These are phyloP conservation scores for Protonibea diacanthus DNA, from an alignment of 2,797 vertebrate species.

Conservation along the genomic window DNA sequence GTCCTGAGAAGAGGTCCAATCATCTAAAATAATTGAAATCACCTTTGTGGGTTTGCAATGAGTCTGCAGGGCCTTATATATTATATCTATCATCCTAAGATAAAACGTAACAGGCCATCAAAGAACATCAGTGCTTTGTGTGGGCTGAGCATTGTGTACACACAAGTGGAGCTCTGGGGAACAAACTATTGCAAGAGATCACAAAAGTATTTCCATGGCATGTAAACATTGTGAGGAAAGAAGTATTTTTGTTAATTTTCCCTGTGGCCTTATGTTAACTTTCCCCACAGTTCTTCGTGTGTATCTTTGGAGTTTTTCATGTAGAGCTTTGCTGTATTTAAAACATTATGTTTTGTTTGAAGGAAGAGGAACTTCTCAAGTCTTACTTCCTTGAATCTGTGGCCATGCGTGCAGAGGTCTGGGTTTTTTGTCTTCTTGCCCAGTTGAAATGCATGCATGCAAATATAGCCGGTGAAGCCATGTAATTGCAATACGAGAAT, in stretches of 20 bases:
- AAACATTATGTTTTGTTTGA: conserved; percentile 7
- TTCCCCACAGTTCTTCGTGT: conserved; percentile 9
- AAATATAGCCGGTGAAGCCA: conserved; percentile 30
- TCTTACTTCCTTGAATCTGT: conserved; percentile 16
- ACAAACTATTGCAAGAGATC: conserved; percentile 8
- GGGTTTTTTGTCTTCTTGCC: conserved; percentile 34
- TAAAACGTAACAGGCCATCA: neutral
- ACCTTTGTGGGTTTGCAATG: neutral
- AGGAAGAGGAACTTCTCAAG: conserved; percentile 38
- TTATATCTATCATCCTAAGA: neutral
- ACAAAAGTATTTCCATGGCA: conserved; percentile 24
- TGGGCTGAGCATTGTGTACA: neutral
- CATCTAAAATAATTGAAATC: conserved; percentile 4
- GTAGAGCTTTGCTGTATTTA: conserved; percentile 9
- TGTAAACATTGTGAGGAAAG: conserved; percentile 23
- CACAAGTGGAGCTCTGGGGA: conserved; percentile 1
- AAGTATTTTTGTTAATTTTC: conserved; percentile 44
- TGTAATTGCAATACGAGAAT: conserved; percentile 27
- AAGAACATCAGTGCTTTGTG: conserved; percentile 11
- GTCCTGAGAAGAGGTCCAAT: neutral
- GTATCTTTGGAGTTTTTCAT: conserved; percentile 5
- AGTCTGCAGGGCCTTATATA: conserved; percentile 1
- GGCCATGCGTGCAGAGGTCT: conserved; percentile 14
- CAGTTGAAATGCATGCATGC: conserved; percentile 26
- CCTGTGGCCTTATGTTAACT: conserved; percentile 9